Evolutionary conservation across 1,140 invertebrate genomes (phyloP), one percentile per base, ranked within the genome.

Genomic region (Procambarus virginalis): DNA sequence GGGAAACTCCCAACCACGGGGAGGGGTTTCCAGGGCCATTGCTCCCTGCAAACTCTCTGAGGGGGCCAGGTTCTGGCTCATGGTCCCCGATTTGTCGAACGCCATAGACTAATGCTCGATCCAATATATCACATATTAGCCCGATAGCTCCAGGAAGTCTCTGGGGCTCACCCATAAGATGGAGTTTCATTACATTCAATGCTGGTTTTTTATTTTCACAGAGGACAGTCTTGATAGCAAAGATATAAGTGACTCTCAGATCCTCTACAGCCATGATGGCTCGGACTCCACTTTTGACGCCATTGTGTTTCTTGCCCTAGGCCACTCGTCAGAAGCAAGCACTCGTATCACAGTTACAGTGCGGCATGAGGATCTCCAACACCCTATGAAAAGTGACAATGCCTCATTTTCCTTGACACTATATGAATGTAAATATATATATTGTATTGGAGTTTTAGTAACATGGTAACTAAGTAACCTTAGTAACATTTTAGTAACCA

Each of bases 251-350:
- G 79, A 84, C 12, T 83, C 89, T 5, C 83, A 92, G 22, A 92
- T 95, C 14, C 70, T 93, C 12, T 94, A 95, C 92, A 88, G 91
- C 10, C 93, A 94, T 86, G 86, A 92, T 90, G 89, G 91, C 22
- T 93, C 93, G 58, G 93, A 94, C 83, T 84, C 89, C 17, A 91
- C 92, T 4, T 89, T 91, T n/a, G 94, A 95, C 86, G 91, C 84
- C 17, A 76, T 89, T 9, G 85, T 90, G 46, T 84, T 92, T 20
- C 84, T 92, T n/a, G 87, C 87, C 22, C 86, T 92, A 34, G 85
- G 91, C 1, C 70, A 87, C 17, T 77, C 89, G 2, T 90, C 88
- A 2, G 91, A 92, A 78, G 91, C 91, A 48, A 79, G 64, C 48
- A 64, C 88, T 9, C 90, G 86, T 51, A 88, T 92, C 17, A 51